Evolutionary conservation across 1,140 invertebrate species (phyloP).

Genomic region (Trichomalopsis sarcophagae): DNA sequence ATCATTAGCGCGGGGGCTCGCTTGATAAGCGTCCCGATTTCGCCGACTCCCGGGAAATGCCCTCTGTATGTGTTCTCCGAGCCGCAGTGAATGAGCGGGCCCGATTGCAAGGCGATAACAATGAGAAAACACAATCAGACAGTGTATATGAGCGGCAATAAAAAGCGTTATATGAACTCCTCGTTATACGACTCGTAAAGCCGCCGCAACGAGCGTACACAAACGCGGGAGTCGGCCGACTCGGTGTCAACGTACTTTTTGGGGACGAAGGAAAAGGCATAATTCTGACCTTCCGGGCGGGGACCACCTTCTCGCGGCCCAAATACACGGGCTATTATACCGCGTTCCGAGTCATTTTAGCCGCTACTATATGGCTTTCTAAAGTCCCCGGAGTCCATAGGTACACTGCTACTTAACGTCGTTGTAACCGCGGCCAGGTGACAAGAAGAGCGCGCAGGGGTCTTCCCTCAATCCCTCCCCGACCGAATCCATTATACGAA

Average conservation of each 20-base stretch:
- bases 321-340: constrained; percentile 28
- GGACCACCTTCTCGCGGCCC: constrained; percentile 26
- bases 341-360: constrained; percentile 20
- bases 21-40: too few relatives aligned
- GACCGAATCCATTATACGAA: too few relatives aligned
- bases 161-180: constrained; percentile 31
- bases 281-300: constrained; percentile 1
- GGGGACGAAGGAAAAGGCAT: background rate
- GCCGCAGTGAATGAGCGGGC: background rate
- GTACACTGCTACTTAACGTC: constrained; percentile 36
- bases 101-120: constrained; percentile 41
- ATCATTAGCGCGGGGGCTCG: too few relatives aligned
- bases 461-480: background rate
- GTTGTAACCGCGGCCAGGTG: constrained; percentile 49
- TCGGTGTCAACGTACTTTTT: too few relatives aligned
- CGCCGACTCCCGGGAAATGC: too few relatives aligned
- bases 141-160: constrained; percentile 15
- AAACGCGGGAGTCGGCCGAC: background rate
- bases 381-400: constrained; percentile 21
- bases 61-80: too few relatives aligned
- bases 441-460: constrained; percentile 32
- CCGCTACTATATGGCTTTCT: constrained; percentile 22
- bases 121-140: constrained; percentile 2
- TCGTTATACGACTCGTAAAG: constrained; percentile 15
- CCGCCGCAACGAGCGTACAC: background rate